phyloP scores from a whole-genome alignment of 1,140 invertebrate genomes.

The Sarcophaga bullata region DNA sequence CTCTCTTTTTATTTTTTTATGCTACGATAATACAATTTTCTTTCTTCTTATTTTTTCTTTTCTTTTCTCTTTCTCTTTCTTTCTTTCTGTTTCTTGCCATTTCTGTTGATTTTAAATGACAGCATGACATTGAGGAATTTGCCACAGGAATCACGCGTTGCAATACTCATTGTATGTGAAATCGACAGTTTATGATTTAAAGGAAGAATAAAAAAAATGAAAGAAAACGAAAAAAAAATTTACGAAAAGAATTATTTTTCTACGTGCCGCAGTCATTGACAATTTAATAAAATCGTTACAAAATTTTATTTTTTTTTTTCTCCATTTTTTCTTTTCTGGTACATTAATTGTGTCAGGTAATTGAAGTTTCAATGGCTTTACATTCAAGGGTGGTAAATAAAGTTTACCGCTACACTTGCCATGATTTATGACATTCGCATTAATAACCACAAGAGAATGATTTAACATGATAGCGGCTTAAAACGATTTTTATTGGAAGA shows the following conservation, averaged over 20 bases:
- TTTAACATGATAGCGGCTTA: too few species aligned
- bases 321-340: too few species aligned
- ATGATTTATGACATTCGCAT: too few species aligned
- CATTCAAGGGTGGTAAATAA: too few species aligned
- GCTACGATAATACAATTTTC: background rate
- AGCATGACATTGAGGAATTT: constrained; percentile 21
- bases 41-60: background rate
- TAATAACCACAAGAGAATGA: too few species aligned
- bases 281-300: background rate
- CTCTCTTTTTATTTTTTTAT: too few species aligned
- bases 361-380: too few species aligned
- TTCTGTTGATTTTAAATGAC: background rate
- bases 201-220: background rate
- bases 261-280: background rate
- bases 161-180: background rate
- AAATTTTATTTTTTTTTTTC: too few species aligned
- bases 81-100: background rate
- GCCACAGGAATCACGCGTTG: constrained; percentile 6
- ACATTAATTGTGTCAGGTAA: too few species aligned
- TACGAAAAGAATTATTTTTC: background rate
- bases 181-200: constrained; percentile 6
- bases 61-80: background rate
- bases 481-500: too few species aligned
- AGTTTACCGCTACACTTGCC: too few species aligned
- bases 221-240: too few species aligned